Evolutionary conservation across 2,797 vertebrate species (phyloP), one percentile per base, ranked within the genome.

Genomic region (Rhyacichthys aspro): DNA sequence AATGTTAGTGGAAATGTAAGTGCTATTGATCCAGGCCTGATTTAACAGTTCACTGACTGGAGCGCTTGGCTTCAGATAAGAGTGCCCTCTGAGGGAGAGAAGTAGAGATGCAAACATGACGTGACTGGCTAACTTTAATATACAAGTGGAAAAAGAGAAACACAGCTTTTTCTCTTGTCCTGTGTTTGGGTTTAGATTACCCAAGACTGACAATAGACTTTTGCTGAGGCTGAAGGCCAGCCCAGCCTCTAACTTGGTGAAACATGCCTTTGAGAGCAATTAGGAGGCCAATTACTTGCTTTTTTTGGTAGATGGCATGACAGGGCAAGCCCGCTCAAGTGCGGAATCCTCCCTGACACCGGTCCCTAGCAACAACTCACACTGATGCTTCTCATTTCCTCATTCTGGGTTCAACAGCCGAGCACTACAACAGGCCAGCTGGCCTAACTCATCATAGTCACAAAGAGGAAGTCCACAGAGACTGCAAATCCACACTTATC

Each of bases 271-370:
- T 45, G 62, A 84, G 79, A 75, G 74, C 83, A 89, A 90, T 85
- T 87, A 87, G 64, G 70, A 58, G 60, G 74, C 83, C 84, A 89
- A 86, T 87, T 86, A 83, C 62, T 63, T 76, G 57, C 74, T 61
- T 77, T 74, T 69, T 70, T 78, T 68, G 57, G 69, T 61, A 69
- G 67, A 57, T 12, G 50, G 74, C 61, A 63, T 74, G 83, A 84
- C 82, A 74, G 39, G 65, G 34, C 76, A 69, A 15, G 78, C 72
- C 79, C 45, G 65, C 72, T 72, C 38, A 47, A 59, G 65, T 8
- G 46, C 55, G 59, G 59, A 65, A 73, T 76, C 60, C 44, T 62
- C 55, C 63, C 47, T 80, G 81, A 85, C 75, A 82, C 49, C 68
- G 43, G 41, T 83, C 56, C 58, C 66, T 57, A 37, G 52, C 65